Evolutionary conservation across 2,797 vertebrate species (phyloP), one percentile per base, ranked within the genome.

Genomic region (Silurus aristotelis): DNA sequence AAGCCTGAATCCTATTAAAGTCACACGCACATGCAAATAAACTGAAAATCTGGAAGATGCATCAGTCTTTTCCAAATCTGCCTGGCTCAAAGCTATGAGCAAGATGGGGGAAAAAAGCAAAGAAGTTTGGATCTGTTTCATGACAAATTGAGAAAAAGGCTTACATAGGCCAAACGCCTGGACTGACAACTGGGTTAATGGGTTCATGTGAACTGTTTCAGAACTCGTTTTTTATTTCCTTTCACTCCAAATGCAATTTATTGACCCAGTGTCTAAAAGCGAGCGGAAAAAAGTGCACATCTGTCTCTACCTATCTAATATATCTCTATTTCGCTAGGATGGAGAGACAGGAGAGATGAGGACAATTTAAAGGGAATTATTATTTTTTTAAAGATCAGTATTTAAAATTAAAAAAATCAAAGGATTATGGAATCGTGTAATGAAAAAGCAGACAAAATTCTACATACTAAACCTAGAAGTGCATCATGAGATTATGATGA

Each of bases 1-100:
- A 63, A 83, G 86, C 85, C 89, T 91, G 90, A 91, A 89, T 91
- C 89, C 87, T 90, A 89, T 91, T 89, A 90, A 87, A 88, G 86
- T 86, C 80, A 76, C 70, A 31, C 82, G 83, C 83, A 87, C 80
- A 85, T 46, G 81, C 80, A 87, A 58, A 52, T 52, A 88, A 77
- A 67, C 48, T 5, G 83, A 70, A 87, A 82, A 80, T 88, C 83
- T 89, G 86, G 86, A 85, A 78, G 81, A 87, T 84, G 84, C 89
- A 87, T 84, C 84, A 86, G 82, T 88, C 77, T 60, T 82, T 84
- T 80, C 48, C 80, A 72, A 66, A 82, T 60, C 78, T 76, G 78
- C 80, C 72, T 81, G 85, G 83, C 71, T 80, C 38, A 43, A 31
- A 38, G 70, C 80, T 75, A 48, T 27, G n/a, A 82, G 56, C 56